Percentiles rank a stretch among this genome's conserved stretches.
Conservation (phyloP, 2,797 vertebrate genomes). For the Girardinus metallicus region DNA sequence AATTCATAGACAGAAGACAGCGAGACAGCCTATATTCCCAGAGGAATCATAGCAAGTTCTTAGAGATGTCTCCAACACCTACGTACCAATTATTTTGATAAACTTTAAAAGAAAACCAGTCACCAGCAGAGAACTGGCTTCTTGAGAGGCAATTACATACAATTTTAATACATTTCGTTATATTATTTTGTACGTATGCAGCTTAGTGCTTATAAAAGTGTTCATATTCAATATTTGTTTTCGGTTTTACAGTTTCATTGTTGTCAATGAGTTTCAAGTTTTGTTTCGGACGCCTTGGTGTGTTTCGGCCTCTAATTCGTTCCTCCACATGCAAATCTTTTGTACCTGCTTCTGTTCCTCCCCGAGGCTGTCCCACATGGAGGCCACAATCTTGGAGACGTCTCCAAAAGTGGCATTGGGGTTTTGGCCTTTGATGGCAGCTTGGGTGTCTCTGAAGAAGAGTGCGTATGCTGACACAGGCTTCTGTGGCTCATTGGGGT, state of each 20-base stretch:
- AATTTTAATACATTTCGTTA: neutral
- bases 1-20: neutral
- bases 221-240: neutral
- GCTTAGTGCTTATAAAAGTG: neutral
- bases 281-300: neutral
- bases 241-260: neutral
- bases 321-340: neutral
- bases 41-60: constrained; percentile 7
- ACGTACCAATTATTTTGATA: constrained; percentile 4
- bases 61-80: neutral
- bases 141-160: neutral
- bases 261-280: neutral
- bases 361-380: constrained; percentile 98
- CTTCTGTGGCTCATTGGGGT: constrained; percentile 97
- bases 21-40: constrained; percentile 4
- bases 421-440: constrained; percentile 97
- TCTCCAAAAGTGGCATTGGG: constrained; percentile 97
- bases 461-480: constrained; percentile 97
- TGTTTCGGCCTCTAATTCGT: neutral
- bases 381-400: constrained; percentile 97
- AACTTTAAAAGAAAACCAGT: neutral
- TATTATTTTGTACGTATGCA: neutral
- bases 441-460: constrained; percentile 98
- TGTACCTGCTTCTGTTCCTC: constrained; percentile 97
- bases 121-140: neutral